Conservation (phyloP, 2,113 vertebrate genomes). For the Chiloscyllium plagiosum region DNA sequence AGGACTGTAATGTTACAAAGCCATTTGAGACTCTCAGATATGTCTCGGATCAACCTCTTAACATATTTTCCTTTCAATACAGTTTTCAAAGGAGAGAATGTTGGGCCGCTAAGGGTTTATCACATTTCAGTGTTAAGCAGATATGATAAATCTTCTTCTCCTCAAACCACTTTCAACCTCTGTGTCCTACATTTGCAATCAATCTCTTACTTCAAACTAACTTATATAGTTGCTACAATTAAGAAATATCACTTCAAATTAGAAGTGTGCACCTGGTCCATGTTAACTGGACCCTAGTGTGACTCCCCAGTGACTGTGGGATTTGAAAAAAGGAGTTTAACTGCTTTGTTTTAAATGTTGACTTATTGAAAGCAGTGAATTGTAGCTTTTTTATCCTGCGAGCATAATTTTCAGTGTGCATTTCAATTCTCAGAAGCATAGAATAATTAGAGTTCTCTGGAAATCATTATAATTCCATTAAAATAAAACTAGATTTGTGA, state of each 20-base stretch:
- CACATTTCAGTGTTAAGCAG: slow-evolving; percentile 1
- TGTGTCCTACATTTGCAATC: not conserved
- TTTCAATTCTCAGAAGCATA: not conserved
- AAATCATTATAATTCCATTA: not conserved
- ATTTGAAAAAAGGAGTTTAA: no score
- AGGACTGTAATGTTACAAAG: not conserved
- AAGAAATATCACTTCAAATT: not conserved
- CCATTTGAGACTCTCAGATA: slow-evolving; percentile 14
- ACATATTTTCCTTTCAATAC: slow-evolving; percentile 1
- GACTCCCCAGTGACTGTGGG: not conserved
- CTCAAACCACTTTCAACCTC: not conserved
- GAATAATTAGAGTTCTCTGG: not conserved
- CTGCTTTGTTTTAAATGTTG: not conserved
- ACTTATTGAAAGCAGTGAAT: not conserved
- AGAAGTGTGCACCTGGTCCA: not conserved
- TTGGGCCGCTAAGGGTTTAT: not conserved
- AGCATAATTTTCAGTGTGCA: not conserved
- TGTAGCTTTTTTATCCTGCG: not conserved
- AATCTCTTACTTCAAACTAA: not conserved
- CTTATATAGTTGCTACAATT: not conserved
- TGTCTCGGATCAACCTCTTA: slow-evolving; percentile 11
- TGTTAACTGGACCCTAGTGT: not conserved
- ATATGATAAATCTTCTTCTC: not conserved
- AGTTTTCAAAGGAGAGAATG: slow-evolving; percentile 2
- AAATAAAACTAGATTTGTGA: not conserved